Conservation (phyloP, 1,140 invertebrate genomes). For the Gonatopus flavifemur region DNA sequence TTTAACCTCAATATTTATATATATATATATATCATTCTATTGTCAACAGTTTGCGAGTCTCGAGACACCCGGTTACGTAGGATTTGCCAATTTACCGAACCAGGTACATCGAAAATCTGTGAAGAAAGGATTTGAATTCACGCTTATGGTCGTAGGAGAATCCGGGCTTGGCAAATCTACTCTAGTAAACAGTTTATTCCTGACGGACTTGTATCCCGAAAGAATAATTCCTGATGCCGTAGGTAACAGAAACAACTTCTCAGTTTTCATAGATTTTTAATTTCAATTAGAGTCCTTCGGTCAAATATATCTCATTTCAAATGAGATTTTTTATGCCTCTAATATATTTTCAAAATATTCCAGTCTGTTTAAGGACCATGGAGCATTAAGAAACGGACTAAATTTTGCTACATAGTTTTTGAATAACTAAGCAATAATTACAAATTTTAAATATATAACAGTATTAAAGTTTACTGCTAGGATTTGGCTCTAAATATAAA, state of each 20-base stretch:
- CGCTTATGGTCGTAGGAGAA: slow-evolving; percentile 96
- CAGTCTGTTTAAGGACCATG: neutral
- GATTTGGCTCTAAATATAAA: neutral
- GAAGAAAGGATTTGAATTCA: slow-evolving; percentile 98
- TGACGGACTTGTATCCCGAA: slow-evolving; percentile 93
- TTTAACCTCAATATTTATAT: too few species aligned
- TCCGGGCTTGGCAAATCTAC: slow-evolving; percentile 98
- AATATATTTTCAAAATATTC: neutral
- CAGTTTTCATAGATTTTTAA: slow-evolving; percentile 5
- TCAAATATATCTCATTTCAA: slow-evolving; percentile 15
- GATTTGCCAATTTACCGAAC: slow-evolving; percentile 93
- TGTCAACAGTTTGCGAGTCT: slow-evolving; percentile 71
- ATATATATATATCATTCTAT: too few species aligned
- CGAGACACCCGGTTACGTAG: slow-evolving; percentile 86
- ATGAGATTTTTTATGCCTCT: slow-evolving; percentile 3
- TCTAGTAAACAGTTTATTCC: slow-evolving; percentile 95
- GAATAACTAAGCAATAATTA: too few species aligned
- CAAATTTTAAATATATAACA: too few species aligned
- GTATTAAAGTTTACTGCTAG: too few species aligned
- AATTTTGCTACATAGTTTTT: too few species aligned
- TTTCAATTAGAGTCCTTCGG: slow-evolving; percentile 15
- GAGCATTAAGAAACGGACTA: too few species aligned
- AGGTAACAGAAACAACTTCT: slow-evolving; percentile 60
- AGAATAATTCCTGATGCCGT: slow-evolving; percentile 82
- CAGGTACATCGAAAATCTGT: slow-evolving; percentile 96